phyloP scores from a whole-genome alignment of 2,113 vertebrate genomes.

The Andinoacara biseriatus region DNA sequence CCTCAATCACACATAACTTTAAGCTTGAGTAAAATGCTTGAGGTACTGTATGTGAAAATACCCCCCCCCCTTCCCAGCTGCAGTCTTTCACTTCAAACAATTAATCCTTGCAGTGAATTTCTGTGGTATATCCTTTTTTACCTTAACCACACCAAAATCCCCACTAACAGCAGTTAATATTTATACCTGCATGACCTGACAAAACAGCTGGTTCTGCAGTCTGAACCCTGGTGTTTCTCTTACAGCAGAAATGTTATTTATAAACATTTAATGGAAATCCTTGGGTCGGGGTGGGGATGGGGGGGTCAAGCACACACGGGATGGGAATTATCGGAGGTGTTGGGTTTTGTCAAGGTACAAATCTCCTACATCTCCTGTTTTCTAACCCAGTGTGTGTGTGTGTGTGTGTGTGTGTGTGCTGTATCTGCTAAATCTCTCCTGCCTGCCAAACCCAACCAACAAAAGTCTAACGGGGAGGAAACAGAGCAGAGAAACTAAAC shows the following conservation, averaged over 20 bases:
- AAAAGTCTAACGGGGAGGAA: constrained; percentile 52
- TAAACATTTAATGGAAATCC: not conserved
- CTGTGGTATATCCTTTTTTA: not conserved
- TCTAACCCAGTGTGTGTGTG: not conserved
- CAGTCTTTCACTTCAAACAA: not conserved
- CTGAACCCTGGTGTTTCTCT: not conserved
- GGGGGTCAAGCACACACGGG: not conserved
- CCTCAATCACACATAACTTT: no score
- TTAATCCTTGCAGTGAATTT: not conserved
- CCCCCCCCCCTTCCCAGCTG: not conserved
- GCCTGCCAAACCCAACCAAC: constrained; percentile 50
- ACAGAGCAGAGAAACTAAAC: constrained; percentile 57
- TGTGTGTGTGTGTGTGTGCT: constrained; percentile 7
- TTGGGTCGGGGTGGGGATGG: accelerated
- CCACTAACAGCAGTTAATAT: not conserved
- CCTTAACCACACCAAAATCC: not conserved
- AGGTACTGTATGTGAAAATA: no score
- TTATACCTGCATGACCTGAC: not conserved
- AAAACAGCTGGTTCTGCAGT: not conserved
- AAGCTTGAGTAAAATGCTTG: no score
- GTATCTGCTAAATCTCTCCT: constrained; percentile 51
- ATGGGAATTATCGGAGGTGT: not conserved
- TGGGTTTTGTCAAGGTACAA: constrained; percentile 7
- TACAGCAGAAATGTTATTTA: not conserved
- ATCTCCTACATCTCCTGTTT: constrained; percentile 5